phyloP scores from a whole-genome alignment of 1,140 invertebrate species.

The Drosophila kohkoa region DNA sequence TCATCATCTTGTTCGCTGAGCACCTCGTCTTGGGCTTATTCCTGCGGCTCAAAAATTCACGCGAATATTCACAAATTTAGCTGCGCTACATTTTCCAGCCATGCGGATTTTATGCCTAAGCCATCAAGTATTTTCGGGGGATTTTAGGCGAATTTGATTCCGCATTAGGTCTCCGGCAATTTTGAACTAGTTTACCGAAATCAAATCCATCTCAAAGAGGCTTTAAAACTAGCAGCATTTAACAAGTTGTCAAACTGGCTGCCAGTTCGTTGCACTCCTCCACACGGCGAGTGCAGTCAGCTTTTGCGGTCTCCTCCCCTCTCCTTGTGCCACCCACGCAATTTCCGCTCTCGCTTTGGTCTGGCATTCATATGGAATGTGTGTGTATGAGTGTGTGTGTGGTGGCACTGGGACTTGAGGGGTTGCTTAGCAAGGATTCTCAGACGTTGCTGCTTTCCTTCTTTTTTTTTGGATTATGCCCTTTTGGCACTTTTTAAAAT shows the following conservation, averaged over 20 bases:
- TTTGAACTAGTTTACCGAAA: constrained; percentile 17
- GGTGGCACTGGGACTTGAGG: constrained; percentile 68
- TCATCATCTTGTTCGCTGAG: constrained; percentile 20
- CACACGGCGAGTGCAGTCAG: constrained; percentile 38
- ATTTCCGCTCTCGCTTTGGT: constrained; percentile 62
- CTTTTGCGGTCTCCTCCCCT: constrained; percentile 6
- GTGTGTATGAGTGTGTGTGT: constrained; percentile 48
- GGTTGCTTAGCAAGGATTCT: constrained; percentile 68
- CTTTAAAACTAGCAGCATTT: constrained; percentile 57
- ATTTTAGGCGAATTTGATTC: constrained; percentile 1
- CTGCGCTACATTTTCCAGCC: constrained; percentile 38
- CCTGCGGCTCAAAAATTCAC: constrained; percentile 48
- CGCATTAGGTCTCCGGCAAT: constrained; percentile 2
- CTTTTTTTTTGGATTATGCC: constrained; percentile 67
- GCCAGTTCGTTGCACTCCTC: constrained; percentile 53
- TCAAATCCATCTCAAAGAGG: constrained; percentile 36
- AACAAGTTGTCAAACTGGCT: constrained; percentile 60
- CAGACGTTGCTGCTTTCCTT: constrained; percentile 55
- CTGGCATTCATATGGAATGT: constrained; percentile 62
- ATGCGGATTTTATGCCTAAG: constrained; percentile 24
- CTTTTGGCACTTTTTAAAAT: constrained; percentile 81
- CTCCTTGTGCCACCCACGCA: constrained; percentile 44
- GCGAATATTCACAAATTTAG: constrained; percentile 23
- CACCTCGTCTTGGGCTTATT: constrained; percentile 49
- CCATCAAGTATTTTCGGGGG: constrained; percentile 8